Base-by-base conservation (phyloP, 2,113 vertebrate genomes). In the Notiomystis cincta region DNA sequence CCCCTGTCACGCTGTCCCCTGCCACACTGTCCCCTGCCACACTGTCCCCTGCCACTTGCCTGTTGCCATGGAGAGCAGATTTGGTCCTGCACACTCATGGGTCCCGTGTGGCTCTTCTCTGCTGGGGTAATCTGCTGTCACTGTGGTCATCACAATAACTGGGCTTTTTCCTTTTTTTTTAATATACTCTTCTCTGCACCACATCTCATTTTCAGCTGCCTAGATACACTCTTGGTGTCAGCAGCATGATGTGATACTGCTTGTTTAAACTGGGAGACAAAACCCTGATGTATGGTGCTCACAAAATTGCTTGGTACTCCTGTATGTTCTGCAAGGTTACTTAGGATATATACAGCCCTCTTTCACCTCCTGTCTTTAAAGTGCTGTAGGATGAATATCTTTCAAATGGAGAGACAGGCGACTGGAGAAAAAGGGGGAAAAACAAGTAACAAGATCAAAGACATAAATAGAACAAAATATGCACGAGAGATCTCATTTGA, bases 381-480 rank as follows among this genome's bases (percentile, higher is more conserved):
- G 94, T 93, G 96, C 91, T 95, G 89, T 78, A 93, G 93, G 79
- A 90, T 95, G 93, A 97, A 88, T 31, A 54, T 90, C 93, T 97
- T 98, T 97, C 42, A 58, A 96, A 97, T 97, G 88, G 96, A 98
- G 98, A 97, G 96, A 93, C 90, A 94, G 93, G 82, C 9, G 7
- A 80, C 69, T 65, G 76, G 57, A 51, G 66, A 86, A 70, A 80
- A 81, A 31, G 37, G 23, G 75, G 21, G 21, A n/a, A 79, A 97
- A 97, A 96, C 95, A 97, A 97, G 93, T 94, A 97, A 96, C 77
- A 91, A 98, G 97, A 98, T 98, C 98, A 98, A 98, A 98, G 97
- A 96, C 94, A 77, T 96, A 98, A 98, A 98, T 97, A 98, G 97
- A 97, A 98, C 98, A 98, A 98, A 98, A 98, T 98, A 98, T 98